phyloP scores from a whole-genome alignment of 1,140 invertebrate species.

The Aphaenogaster rudis region DNA sequence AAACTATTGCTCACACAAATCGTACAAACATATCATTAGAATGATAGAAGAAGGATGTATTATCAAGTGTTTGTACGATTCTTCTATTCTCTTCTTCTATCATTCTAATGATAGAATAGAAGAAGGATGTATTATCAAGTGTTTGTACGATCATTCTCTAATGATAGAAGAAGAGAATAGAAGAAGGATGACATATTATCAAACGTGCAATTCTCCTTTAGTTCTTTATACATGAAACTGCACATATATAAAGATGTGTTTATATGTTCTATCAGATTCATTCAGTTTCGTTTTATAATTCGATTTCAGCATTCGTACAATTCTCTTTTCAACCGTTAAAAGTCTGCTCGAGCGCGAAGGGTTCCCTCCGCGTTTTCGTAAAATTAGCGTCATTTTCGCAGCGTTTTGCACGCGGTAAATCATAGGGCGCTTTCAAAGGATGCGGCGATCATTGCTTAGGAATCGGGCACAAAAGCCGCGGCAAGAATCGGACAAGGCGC shows the following conservation, averaged over 20 bases:
- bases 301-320: background rate
- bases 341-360: background rate
- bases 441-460: conserved; percentile 25
- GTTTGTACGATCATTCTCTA: too few species aligned
- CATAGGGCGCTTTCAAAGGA: conserved; percentile 35
- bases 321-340: background rate
- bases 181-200: too few species aligned
- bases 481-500: conserved; percentile 31
- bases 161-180: too few species aligned
- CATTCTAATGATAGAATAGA: too few species aligned
- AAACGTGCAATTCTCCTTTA: too few species aligned
- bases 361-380: background rate
- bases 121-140: too few species aligned
- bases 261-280: background rate
- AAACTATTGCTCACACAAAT: too few species aligned
- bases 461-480: conserved; percentile 27
- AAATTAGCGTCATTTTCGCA: conserved; percentile 35
- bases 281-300: background rate
- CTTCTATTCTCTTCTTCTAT: too few species aligned
- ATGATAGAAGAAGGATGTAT: too few species aligned
- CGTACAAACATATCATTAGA: too few species aligned
- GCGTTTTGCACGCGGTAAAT: conserved; percentile 45
- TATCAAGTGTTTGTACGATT: too few species aligned
- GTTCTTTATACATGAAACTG: background rate
- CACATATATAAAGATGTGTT: background rate